A percentile compares a stretch with the other conserved stretches of the same genome.
Conservation (phyloP, 2,888 invertebrate species). For the Tridacna crocea region DNA sequence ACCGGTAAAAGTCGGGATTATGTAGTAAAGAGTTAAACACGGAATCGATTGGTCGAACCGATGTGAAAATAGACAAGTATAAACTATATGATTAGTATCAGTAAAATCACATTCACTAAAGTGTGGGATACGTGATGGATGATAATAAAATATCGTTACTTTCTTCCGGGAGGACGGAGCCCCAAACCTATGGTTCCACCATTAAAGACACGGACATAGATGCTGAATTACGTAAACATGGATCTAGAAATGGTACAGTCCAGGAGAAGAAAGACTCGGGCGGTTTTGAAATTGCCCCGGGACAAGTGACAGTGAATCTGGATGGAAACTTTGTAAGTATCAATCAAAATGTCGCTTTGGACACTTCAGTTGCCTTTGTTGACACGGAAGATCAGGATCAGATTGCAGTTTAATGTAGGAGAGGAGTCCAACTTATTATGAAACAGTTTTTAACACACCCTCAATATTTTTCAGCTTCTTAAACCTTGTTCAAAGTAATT, state of each 20-base stretch:
- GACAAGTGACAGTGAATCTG: constrained; percentile 18
- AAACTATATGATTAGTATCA: too few relatives aligned
- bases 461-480: too few relatives aligned
- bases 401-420: background rate
- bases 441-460: background rate
- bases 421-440: background rate
- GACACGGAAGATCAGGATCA: background rate
- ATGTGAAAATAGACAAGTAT: too few relatives aligned
- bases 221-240: constrained; percentile 2
- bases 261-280: constrained; percentile 1
- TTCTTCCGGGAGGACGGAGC: background rate
- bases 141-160: constrained; percentile 13
- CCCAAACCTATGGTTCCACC: constrained; percentile 4
- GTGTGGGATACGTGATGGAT: background rate
- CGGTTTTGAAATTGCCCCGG: constrained; percentile 15
- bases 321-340: constrained; percentile 19
- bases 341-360: background rate
- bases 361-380: background rate
- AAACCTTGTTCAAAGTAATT: too few relatives aligned
- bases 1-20: too few relatives aligned
- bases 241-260: background rate
- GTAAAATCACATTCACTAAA: too few relatives aligned
- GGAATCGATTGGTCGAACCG: too few relatives aligned
- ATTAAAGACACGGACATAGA: constrained; percentile 16
- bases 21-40: too few relatives aligned